Conservation (phyloP, 2,797 vertebrate genomes). For the Thalassophryne amazonica region DNA sequence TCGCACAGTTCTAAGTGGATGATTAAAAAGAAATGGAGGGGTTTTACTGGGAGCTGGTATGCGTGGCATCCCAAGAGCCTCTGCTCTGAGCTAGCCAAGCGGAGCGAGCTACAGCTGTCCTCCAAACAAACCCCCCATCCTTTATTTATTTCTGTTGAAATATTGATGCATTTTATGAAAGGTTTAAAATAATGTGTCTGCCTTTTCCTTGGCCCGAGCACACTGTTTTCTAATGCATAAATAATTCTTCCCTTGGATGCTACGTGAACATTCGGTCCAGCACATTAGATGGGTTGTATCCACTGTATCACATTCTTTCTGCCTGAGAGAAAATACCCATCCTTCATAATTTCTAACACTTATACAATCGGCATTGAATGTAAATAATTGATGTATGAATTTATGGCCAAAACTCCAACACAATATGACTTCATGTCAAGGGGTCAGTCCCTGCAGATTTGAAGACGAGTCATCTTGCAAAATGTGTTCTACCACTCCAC, state of each 20-base stretch:
- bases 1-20: conserved; percentile 98
- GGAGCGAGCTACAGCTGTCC: conserved; percentile 96
- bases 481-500: conserved; percentile 88
- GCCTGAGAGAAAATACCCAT: conserved; percentile 99
- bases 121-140: conserved; percentile 98
- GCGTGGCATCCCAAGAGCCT: conserved; percentile 88
- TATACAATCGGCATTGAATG: conserved; percentile 92
- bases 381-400: conserved; percentile 99
- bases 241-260: conserved; percentile 90
- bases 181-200: conserved; percentile 99
- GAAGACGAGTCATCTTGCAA: conserved; percentile 91
- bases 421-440: conserved; percentile 99
- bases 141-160: conserved; percentile 99
- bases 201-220: conserved; percentile 80
- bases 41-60: conserved; percentile 93
- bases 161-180: conserved; percentile 99
- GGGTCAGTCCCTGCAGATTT: conserved; percentile 97
- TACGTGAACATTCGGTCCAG: conserved; percentile 82
- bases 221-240: conserved; percentile 99
- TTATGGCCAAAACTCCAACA: conserved; percentile 98
- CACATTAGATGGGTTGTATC: conserved; percentile 89
- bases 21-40: conserved; percentile 99
- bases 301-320: conserved; percentile 98
- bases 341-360: conserved; percentile 99
- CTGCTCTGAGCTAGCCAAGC: conserved; percentile 88